Conservation (phyloP, 2,797 vertebrate genomes). For the Syngnathus acus region DNA sequence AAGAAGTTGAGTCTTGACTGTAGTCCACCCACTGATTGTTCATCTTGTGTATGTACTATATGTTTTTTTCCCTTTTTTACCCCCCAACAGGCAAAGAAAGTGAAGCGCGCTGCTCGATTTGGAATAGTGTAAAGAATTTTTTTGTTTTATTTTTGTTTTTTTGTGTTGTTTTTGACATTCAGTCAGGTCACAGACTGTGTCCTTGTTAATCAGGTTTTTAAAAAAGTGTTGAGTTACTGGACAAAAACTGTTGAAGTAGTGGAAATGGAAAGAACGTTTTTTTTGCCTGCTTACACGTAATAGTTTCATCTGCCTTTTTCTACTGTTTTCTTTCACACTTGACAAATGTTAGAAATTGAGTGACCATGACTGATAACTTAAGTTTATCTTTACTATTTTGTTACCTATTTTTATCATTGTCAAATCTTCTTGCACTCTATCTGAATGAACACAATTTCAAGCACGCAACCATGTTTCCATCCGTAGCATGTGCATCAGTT, state of each 20-base stretch:
- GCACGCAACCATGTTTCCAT: neutral
- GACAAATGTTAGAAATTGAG: neutral
- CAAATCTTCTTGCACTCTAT: neutral
- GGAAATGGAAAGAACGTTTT: neutral
- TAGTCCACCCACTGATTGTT: neutral
- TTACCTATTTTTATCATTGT: neutral
- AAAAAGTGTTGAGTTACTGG: constrained; percentile 14
- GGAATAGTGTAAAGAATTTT: constrained; percentile 59
- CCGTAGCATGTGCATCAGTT: neutral
- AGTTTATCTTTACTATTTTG: neutral
- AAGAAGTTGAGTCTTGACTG: too few relatives aligned
- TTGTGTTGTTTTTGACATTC: constrained; percentile 2
- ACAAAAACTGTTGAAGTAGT: neutral
- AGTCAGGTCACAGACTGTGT: too few relatives aligned
- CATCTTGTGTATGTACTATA: neutral
- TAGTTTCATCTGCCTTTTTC: neutral
- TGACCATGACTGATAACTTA: neutral
- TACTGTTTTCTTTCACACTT: neutral
- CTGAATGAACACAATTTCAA: neutral
- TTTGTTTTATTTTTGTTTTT: constrained; percentile 22
- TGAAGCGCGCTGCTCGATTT: constrained; percentile 68
- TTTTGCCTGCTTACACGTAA: neutral
- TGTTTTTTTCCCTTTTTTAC: constrained; percentile 8
- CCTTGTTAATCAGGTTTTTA: neutral
- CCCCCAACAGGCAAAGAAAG: constrained; percentile 61